phyloP scores from a whole-genome alignment of 2,113 vertebrate species.

The Apaloderma vittatum region DNA sequence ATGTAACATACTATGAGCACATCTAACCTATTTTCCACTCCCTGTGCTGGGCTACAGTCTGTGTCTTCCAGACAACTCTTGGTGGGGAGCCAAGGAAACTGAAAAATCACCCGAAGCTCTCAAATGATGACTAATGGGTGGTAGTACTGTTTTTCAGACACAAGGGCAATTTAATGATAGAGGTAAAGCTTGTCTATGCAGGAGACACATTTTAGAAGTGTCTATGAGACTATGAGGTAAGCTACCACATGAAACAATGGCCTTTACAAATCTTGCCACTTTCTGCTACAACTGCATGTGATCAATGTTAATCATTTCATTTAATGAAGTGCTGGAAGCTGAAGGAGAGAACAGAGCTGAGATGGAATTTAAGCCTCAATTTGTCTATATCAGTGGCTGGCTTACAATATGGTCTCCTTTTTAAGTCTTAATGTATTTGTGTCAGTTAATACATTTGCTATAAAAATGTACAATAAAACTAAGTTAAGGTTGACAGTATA shows the following conservation, averaged over 20 bases:
- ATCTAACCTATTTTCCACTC: background rate
- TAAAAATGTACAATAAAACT: conserved; percentile 27
- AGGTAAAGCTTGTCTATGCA: background rate
- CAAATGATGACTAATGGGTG: background rate
- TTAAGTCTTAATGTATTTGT: conserved; percentile 37
- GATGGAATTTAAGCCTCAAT: conserved; percentile 28
- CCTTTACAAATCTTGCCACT: conserved; percentile 19
- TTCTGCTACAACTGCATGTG: background rate
- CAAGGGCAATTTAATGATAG: background rate
- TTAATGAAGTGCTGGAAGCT: conserved; percentile 37
- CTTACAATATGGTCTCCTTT: conserved; percentile 15
- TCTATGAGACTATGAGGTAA: background rate
- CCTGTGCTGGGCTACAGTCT: background rate
- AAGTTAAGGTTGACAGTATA: background rate
- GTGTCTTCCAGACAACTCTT: background rate
- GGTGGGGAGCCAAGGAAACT: background rate
- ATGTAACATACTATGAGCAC: background rate
- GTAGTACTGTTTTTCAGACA: background rate
- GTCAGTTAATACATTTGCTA: conserved; percentile 57
- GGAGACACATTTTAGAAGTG: background rate
- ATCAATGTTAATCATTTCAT: conserved; percentile 44
- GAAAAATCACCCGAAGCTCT: background rate
- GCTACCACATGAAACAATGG: background rate
- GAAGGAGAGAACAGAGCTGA: background rate
- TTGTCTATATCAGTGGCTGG: conserved; percentile 33